These are phyloP conservation scores for Drosophila rubida DNA, from an alignment of 2,888 invertebrate species.

Conservation along the genomic window DNA sequence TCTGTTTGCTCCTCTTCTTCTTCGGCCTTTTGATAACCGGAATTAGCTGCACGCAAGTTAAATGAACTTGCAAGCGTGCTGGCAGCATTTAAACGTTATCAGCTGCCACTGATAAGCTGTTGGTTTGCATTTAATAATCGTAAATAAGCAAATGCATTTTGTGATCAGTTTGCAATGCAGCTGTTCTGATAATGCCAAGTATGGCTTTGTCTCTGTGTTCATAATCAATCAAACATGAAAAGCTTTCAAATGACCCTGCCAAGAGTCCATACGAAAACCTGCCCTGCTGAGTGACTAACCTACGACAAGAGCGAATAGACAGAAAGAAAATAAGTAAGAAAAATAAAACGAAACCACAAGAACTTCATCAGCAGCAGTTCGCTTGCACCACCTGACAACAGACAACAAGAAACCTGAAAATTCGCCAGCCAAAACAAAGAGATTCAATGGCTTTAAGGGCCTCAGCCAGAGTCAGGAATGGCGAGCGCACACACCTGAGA, in stretches of 20 bases:
- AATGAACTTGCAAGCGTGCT: conserved; percentile 18
- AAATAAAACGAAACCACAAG: conserved; percentile 2
- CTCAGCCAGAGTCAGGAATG: conserved; percentile 13
- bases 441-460: conserved; percentile 38
- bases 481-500: conserved; percentile 36
- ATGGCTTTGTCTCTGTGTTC: conserved; percentile 51
- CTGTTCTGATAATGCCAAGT: conserved; percentile 33
- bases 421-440: conserved; percentile 56
- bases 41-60: conserved; percentile 35
- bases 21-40: conserved; percentile 33
- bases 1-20: conserved; percentile 8
- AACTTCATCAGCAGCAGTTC: conserved; percentile 7
- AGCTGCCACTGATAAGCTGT: conserved; percentile 41
- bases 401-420: conserved; percentile 67
- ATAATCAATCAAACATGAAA: conserved; percentile 61
- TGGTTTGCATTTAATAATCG: conserved; percentile 2
- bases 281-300: conserved; percentile 64
- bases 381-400: conserved; percentile 56
- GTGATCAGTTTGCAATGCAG: conserved; percentile 28
- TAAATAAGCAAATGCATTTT: background rate
- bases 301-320: conserved; percentile 67
- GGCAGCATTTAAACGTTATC: conserved; percentile 15
- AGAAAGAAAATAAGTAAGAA: conserved; percentile 17
- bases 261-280: conserved; percentile 37
- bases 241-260: conserved; percentile 16